These are phyloP conservation scores for Halichoeres trimaculatus DNA, from an alignment of 2,113 vertebrate genomes.

Conservation along the genomic window DNA sequence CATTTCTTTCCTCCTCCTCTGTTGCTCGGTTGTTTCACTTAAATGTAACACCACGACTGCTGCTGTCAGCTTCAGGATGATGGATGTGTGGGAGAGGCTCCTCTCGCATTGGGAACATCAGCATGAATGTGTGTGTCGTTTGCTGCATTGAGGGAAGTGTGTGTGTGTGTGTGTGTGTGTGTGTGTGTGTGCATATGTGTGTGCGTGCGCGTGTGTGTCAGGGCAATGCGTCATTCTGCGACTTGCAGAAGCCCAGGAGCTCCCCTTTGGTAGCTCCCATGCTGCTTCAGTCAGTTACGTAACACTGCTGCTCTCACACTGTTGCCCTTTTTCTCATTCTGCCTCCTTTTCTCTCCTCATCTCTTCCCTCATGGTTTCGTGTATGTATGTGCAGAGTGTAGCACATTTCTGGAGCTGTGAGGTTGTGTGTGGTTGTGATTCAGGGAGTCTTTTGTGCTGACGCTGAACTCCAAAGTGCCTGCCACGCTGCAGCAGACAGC, in stretches of 20 bases:
- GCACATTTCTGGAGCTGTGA: conserved; percentile 8
- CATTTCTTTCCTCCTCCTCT: conserved; percentile 38
- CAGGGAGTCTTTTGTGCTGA: conserved; percentile 41
- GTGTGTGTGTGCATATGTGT: conserved; percentile 36
- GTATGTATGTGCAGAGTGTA: conserved; percentile 14
- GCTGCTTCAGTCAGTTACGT: conserved; percentile 69
- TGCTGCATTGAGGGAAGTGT: conserved; percentile 49
- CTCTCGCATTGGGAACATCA: conserved; percentile 34
- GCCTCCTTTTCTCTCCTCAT: conserved; percentile 12
- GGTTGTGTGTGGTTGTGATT: conserved; percentile 31
- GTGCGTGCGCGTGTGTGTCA: conserved; percentile 32
- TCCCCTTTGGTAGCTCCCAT: conserved; percentile 73
- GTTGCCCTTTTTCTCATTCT: conserved; percentile 30
- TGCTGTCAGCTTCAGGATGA: conserved; percentile 39
- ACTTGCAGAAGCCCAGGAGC: conserved; percentile 73
- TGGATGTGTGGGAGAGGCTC: conserved; percentile 57
- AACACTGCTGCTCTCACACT: conserved; percentile 67
- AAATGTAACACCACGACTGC: conserved; percentile 28
- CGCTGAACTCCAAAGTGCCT: conserved; percentile 6
- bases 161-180: conserved; percentile 20
- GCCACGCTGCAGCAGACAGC: conserved; percentile 33
- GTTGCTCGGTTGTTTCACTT: conserved; percentile 26
- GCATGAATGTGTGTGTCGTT: conserved; percentile 50
- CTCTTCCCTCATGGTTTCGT: conserved; percentile 34
- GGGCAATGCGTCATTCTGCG: conserved; percentile 73